Conservation (phyloP, 2,797 vertebrate genomes). For the Mastacembelus armatus region DNA sequence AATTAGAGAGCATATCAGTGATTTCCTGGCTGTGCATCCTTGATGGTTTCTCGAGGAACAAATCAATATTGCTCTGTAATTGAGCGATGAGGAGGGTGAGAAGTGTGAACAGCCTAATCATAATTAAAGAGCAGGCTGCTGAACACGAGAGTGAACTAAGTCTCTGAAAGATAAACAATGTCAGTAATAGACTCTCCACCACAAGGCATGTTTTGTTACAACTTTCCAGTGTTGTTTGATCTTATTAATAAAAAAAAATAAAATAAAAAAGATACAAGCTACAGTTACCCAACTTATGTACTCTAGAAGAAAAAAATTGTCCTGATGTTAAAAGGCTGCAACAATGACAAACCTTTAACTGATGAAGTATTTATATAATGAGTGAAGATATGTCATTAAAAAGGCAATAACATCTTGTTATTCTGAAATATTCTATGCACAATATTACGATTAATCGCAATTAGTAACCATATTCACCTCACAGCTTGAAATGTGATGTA, state of each 20-base stretch:
- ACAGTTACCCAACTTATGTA: constrained; percentile 23
- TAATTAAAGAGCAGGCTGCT: constrained; percentile 83
- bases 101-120: constrained; percentile 87
- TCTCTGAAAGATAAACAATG: constrained; percentile 76
- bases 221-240: constrained; percentile 71
- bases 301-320: not conserved
- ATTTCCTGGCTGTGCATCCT: constrained; percentile 84
- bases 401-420: constrained; percentile 22
- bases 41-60: constrained; percentile 87
- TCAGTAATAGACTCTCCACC: constrained; percentile 54
- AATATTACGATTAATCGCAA: constrained; percentile 44
- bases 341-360: constrained; percentile 4
- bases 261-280: constrained; percentile 55
- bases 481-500: constrained; percentile 47
- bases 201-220: constrained; percentile 45
- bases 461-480: constrained; percentile 41
- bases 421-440: constrained; percentile 1
- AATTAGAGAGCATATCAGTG: constrained; percentile 85
- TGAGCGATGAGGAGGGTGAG: constrained; percentile 88
- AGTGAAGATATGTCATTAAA: constrained; percentile 26
- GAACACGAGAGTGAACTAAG: constrained; percentile 72
- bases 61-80: constrained; percentile 89
- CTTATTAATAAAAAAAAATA: constrained; percentile 64
- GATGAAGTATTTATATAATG: constrained; percentile 9
- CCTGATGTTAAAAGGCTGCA: constrained; percentile 5